These are phyloP conservation scores for Melolontha melolontha DNA, from an alignment of 2,888 invertebrate species.

Conservation along the genomic window DNA sequence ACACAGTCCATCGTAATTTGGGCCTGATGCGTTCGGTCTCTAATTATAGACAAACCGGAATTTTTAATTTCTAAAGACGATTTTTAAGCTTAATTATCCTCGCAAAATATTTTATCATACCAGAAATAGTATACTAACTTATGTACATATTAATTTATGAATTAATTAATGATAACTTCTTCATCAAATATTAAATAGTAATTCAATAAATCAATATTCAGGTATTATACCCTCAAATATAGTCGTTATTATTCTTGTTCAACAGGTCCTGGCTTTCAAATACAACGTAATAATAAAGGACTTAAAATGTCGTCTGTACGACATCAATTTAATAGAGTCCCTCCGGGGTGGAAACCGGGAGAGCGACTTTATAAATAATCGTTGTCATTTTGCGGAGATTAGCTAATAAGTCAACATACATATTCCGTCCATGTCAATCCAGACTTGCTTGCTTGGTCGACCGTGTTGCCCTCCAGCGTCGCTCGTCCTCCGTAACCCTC, in stretches of 20 bases:
- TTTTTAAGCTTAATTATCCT: too few species aligned
- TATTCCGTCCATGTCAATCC: slow-evolving; percentile 46
- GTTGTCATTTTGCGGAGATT: slow-evolving; percentile 63
- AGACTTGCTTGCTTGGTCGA: slow-evolving; percentile 8
- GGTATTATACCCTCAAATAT: too few species aligned
- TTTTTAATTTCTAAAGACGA: too few species aligned
- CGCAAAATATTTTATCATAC: too few species aligned
- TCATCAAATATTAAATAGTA: too few species aligned
- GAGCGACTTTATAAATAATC: slow-evolving; percentile 59
- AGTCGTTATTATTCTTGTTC: slow-evolving; percentile 33
- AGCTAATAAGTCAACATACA: slow-evolving; percentile 64
- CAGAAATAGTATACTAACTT: too few species aligned
- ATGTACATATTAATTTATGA: too few species aligned
- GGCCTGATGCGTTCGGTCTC: too few species aligned
- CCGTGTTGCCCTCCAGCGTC: not conserved
- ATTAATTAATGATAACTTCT: too few species aligned
- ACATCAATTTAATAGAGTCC: not conserved
- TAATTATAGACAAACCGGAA: too few species aligned
- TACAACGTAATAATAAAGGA: slow-evolving; percentile 50
- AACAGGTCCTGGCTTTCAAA: slow-evolving; percentile 54
- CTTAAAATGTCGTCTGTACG: slow-evolving; percentile 48
- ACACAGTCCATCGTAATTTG: too few species aligned
- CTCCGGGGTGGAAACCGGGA: slow-evolving; percentile 28
- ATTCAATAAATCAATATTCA: too few species aligned
- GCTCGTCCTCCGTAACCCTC: not conserved